These are phyloP conservation scores for Tenthredo notha DNA, from an alignment of 2,888 invertebrate genomes.

Conservation along the genomic window DNA sequence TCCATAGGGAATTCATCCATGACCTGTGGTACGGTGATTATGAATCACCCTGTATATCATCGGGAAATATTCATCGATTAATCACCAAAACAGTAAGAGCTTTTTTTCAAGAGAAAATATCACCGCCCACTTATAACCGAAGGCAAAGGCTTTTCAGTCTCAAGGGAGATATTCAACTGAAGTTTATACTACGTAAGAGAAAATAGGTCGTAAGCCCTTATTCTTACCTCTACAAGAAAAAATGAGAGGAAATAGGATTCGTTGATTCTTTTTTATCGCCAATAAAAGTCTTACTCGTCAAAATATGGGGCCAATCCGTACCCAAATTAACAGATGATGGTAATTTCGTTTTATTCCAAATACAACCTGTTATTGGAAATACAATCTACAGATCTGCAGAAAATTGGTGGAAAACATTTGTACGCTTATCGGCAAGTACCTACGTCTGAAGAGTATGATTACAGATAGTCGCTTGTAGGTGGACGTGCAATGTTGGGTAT, in stretches of 20 bases:
- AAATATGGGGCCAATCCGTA: neutral
- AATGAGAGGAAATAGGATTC: neutral
- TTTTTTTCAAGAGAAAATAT: neutral
- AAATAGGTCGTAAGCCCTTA: slow-evolving; percentile 8
- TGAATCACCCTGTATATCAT: neutral
- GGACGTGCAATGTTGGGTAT: neutral
- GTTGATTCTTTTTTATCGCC: slow-evolving; percentile 7
- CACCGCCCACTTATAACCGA: slow-evolving; percentile 15
- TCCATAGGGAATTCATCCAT: too few relatives aligned
- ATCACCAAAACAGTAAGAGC: neutral
- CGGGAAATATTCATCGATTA: slow-evolving; percentile 22
- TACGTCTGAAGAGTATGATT: neutral
- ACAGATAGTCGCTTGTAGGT: neutral
- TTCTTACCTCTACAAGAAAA: neutral
- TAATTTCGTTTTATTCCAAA: neutral
- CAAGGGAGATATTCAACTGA: slow-evolving; percentile 10
- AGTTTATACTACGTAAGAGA: slow-evolving; percentile 20
- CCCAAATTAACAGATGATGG: neutral
- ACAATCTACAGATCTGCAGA: neutral
- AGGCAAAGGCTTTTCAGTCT: slow-evolving; percentile 11
- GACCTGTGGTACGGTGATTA: too few relatives aligned
- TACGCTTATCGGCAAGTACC: neutral
- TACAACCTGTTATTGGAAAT: slow-evolving; percentile 1
- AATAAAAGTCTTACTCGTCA: neutral
- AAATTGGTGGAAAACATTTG: neutral